Base-by-base conservation (phyloP, 2,113 vertebrate species). In the Balaenoptera acutorostrata region DNA sequence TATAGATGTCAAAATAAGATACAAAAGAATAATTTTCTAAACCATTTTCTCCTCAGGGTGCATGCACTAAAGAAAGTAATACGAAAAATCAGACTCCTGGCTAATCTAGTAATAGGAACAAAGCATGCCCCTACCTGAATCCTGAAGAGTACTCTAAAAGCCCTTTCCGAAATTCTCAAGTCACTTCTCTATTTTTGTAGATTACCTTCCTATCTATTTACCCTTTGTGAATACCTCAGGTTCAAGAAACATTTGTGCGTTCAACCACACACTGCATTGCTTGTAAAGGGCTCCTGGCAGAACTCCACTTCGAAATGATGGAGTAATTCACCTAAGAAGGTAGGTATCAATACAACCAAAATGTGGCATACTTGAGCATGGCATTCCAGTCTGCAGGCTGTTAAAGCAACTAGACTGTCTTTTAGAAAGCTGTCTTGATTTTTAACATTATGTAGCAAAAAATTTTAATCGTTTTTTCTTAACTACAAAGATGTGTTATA, bases 401-500 rank as follows among this genome's bases (percentile, higher is more conserved):
- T 63, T 90, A 80, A 81, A 95, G 88, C n/a, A 93, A 90, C 31
- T 0, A 0, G 80, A 92, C 78, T 84, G 95, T n/a, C 9, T 77
- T 69, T 91, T 68, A 27, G 0, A 63, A 97, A 57, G 33, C 90
- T 90, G 74, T 68, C 39, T 93, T 92, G 90, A 64, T 91, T 97
- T 96, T 95, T 83, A 71, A 36, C 55, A 93, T 74, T 92, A 31
- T 23, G 84, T 69, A 95, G 31, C 75, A 97, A 97, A 77, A 33
- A 21, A 12, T 55, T 95, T 92, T 3, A 71, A 84, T 49, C 93
- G 84, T 86, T 92, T 93, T 94, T 92, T 95, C 87, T 36, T 95
- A 83, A 86, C 87, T 91, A 92, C 90, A 92, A 92, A 96, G 75
- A 91, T 95, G 68, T 95, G 61, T 68, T 90, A 80, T 88, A 84